Evolutionary conservation across 2,888 invertebrate species (phyloP), one percentile per base, ranked within the genome.

Genomic region (Punctoribates punctum): DNA sequence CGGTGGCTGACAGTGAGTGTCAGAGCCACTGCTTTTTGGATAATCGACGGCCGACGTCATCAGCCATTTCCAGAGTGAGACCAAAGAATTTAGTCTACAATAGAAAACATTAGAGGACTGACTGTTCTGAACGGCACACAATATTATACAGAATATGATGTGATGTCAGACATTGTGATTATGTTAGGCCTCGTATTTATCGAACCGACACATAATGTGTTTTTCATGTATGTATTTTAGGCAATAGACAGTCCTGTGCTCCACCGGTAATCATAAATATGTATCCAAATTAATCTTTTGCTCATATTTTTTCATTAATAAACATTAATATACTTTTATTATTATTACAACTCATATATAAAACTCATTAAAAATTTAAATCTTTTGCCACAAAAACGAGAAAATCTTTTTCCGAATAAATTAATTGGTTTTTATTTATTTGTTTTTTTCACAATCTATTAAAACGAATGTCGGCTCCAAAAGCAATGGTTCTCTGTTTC

Each of bases 161-260:
- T 62, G 62, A 62, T 62, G 62, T 62, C 29, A 62, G 34, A 34
- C 42, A 11, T 70, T 70, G 70, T 70, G 70, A 70, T 70, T 70
- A 70, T 70, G 70, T 70, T 42, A 23, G 42, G 9, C 20, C 70
- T 70, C 13, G 34, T 70, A 70, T 70, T 70, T 70, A 70, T 70
- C 46, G 70, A 42, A 70, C 42, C 70, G 70, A 70, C 70, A 42
- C 38, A 46, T 70, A 70, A 70, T 70, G 70, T 70, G 42, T 70
- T 70, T 70, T 70, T 70, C 70, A 70, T 70, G 70, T 70, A 20
- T 62, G 13, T 70, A 70, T 70, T 70, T 70, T 70, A 42, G 4
- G 42, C 42, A 42, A 42, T 42, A 42, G n/a, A n/a, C n/a, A n/a
- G n/a, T 3, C 5, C 62, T 25, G 17, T 20, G 13, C 60, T 27